phyloP scores from a whole-genome alignment of 30 jellyfish, hydroid and myxozoan genomes.

The Cassiopea xamachana region DNA sequence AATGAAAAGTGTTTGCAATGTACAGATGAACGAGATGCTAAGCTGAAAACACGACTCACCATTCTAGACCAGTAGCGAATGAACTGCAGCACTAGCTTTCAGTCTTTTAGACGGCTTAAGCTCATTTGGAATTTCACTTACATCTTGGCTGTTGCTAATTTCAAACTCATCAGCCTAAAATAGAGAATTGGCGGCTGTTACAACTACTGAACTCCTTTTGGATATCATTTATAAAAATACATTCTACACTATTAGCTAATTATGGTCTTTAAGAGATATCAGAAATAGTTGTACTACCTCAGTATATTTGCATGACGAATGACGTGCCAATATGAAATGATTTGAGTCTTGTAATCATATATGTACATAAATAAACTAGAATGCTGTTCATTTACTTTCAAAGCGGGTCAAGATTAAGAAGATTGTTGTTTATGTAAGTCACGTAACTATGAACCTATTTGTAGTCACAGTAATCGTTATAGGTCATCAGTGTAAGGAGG shows the following conservation, averaged over 20 bases:
- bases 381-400: background rate
- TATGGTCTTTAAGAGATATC: background rate
- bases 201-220: background rate
- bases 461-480: background rate
- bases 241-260: too few relatives aligned
- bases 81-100: constrained; percentile 90
- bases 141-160: constrained; percentile 90
- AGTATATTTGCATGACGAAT: too few relatives aligned
- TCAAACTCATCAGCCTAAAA: constrained; percentile 88
- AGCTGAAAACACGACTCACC: background rate
- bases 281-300: background rate
- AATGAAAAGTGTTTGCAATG: background rate
- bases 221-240: background rate
- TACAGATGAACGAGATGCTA: background rate
- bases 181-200: background rate
- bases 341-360: too few relatives aligned
- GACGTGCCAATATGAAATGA: too few relatives aligned
- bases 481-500: background rate
- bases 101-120: constrained; percentile 44
- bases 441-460: background rate
- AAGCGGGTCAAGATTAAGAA: background rate
- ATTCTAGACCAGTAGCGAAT: constrained; percentile 79
- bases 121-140: constrained; percentile 23
- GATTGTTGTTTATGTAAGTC: background rate
- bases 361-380: background rate